Base-by-base conservation (phyloP, 2,113 vertebrate genomes). In the Lanius collurio region DNA sequence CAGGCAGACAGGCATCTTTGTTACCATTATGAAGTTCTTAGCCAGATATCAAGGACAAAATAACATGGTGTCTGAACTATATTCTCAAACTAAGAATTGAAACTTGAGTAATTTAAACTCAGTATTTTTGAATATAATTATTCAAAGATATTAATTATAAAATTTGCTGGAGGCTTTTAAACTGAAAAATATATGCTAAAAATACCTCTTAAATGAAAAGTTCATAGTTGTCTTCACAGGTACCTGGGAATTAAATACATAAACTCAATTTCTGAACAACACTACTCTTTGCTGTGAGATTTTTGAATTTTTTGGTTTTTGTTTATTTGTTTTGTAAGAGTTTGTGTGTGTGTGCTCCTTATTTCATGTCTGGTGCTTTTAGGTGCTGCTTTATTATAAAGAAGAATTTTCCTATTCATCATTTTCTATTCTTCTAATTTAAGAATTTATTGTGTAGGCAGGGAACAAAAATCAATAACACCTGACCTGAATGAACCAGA, bases 381-480 rank as follows among this genome's bases (percentile, higher is more conserved):
- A 80, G 59, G 28, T 65, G 46, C 13, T 67, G 23, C 24, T 93
- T 70, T 52, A 20, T 70, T 88, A 74, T 41, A 77, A 76, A 86
- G 24, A 77, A 56, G 9, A 80, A 74, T 62, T 49, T 8, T 86
- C 47, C 44, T 86, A 83, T 92, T 94, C 82, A 95, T 96, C 88
- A 83, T 55, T 93, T 91, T 94, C 35, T 53, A 68, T 44, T 42
- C 6, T 89, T 92, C 56, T 93, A 96, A 93, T 92, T 89, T 87
- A 92, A 93, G 83, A 87, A 95, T 90, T 88, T 86, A 93, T 94
- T 86, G 92, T 46, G 52, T 75, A 94, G 88, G n/a, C 37, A 82
- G 49, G 28, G n/a, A 92, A 92, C 8, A 88, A 81, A 93, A 96
- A 95, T 96, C 90, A 90, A 89, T 95, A 97, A 49, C 73, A 87